These are phyloP conservation scores for Notechis scutatus DNA, from an alignment of 2,113 vertebrate genomes.

Conservation along the genomic window DNA sequence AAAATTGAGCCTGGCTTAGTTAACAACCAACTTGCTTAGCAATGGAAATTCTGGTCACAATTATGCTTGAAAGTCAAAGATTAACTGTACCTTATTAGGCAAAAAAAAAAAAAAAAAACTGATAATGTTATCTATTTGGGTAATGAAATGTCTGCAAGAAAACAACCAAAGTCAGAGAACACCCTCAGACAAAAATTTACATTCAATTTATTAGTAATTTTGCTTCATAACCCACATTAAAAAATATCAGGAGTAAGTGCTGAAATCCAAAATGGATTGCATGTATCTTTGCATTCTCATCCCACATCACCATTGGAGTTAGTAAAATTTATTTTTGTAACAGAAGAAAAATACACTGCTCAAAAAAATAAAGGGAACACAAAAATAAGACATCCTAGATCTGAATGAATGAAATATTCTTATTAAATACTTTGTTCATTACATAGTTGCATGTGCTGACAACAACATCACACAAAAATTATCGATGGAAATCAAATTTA, in stretches of 20 bases:
- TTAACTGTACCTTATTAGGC: not conserved
- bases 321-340: not conserved
- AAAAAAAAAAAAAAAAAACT: not conserved
- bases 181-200: constrained; percentile 28
- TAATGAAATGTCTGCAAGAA: not conserved
- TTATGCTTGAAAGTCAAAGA: not conserved
- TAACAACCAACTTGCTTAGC: not conserved
- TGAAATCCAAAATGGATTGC: not conserved
- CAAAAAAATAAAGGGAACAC: too few relatives aligned
- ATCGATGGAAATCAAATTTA: too few relatives aligned
- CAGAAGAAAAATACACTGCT: not conserved
- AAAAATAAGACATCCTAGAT: too few relatives aligned
- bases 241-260: not conserved
- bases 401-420: too few relatives aligned
- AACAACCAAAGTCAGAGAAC: not conserved
- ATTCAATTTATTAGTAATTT: constrained; percentile 35
- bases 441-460: too few relatives aligned
- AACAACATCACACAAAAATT: too few relatives aligned
- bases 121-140: not conserved
- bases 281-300: not conserved
- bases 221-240: not conserved
- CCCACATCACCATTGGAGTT: not conserved
- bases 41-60: not conserved
- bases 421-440: too few relatives aligned
- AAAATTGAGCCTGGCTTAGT: not conserved